Conservation (phyloP, 2,888 invertebrate genomes). For the Nephrotoma flavescens region DNA sequence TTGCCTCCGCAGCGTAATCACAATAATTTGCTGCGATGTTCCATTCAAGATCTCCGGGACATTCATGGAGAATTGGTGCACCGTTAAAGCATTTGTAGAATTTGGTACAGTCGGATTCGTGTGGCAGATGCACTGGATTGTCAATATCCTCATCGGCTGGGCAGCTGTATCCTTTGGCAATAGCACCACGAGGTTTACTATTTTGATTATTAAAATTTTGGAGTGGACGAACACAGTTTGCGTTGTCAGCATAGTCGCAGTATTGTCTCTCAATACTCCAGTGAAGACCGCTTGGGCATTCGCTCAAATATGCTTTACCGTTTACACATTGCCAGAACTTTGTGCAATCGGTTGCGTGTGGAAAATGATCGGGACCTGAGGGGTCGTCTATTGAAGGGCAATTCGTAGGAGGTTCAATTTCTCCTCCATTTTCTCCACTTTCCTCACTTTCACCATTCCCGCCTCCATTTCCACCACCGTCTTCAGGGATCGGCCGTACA, state of each 20-base stretch:
- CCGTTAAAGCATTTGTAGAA: conserved; percentile 10
- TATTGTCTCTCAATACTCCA: not conserved
- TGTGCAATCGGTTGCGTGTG: not conserved
- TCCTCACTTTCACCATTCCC: not conserved
- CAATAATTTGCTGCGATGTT: conserved; percentile 2
- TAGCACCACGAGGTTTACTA: not conserved
- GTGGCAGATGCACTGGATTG: conserved; percentile 1
- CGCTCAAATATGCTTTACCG: not conserved
- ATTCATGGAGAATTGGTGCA: conserved; percentile 1
- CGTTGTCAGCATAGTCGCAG: not conserved
- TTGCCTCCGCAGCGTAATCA: not conserved
- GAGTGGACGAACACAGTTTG: not conserved
- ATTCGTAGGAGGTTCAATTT: not conserved
- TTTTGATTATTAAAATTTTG: no score
- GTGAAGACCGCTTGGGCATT: not conserved
- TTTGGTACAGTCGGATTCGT: conserved; percentile 7
- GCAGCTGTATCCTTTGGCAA: not conserved
- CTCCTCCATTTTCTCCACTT: not conserved
- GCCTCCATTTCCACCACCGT: not conserved
- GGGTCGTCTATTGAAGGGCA: not conserved
- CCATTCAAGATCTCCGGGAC: conserved; percentile 7
- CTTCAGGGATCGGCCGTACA: not conserved
- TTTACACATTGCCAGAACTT: not conserved
- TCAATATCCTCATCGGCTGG: not conserved
- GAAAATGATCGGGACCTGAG: not conserved